A percentile compares a stretch with the other conserved stretches of the same genome.
Conservation (phyloP, 2,888 invertebrate genomes). For the Limenitis camilla region DNA sequence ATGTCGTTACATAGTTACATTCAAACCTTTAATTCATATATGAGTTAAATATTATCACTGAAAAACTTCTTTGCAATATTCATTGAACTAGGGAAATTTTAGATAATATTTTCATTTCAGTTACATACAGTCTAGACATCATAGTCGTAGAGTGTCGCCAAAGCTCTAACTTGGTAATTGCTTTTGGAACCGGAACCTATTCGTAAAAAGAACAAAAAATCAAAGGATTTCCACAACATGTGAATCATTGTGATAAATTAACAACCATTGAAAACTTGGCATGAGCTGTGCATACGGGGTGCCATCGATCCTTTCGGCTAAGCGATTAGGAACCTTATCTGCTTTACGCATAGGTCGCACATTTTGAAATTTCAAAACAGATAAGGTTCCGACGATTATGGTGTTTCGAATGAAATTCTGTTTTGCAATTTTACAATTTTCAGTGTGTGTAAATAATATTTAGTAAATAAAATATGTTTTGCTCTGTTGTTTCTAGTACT, state of each 20-base stretch:
- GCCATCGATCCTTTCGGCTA: neutral
- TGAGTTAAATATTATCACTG: no score
- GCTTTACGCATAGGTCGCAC: conserved; percentile 8
- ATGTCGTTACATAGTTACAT: no score
- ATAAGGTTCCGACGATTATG: neutral
- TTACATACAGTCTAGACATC: conserved; percentile 19
- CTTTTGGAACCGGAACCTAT: conserved; percentile 22
- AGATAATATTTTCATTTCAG: neutral
- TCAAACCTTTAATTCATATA: no score
- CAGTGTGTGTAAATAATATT: no score
- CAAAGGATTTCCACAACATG: conserved; percentile 25
- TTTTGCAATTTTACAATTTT: no score
- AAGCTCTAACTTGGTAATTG: conserved; percentile 20
- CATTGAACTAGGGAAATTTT: neutral
- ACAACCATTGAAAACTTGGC: conserved; percentile 28
- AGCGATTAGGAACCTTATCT: neutral
- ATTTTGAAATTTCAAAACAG: neutral
- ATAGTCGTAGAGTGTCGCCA: conserved; percentile 19
- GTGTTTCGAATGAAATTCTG: no score
- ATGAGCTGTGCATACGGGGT: conserved; percentile 11
- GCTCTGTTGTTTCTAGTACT: no score
- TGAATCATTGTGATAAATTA: conserved; percentile 31
- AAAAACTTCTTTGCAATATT: no score
- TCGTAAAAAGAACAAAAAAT: conserved; percentile 21
- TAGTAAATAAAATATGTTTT: no score